phyloP scores from a whole-genome alignment of 2,888 invertebrate species.

The Oxystoma pomonae region DNA sequence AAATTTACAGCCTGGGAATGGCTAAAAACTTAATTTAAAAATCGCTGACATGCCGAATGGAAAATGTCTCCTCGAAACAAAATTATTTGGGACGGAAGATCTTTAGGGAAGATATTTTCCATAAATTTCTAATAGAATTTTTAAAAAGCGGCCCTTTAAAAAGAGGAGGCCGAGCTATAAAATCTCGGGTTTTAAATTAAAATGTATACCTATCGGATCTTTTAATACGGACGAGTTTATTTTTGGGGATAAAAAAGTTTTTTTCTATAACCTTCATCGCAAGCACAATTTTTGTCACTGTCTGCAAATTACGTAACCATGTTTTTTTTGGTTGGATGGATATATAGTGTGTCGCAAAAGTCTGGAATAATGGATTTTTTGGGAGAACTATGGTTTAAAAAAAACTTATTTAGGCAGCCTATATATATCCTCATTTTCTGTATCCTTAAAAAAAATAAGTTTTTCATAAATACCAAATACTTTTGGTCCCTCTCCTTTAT shows the following conservation, averaged over 20 bases:
- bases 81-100: neutral
- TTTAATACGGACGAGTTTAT: neutral
- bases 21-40: neutral
- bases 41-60: neutral
- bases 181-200: neutral
- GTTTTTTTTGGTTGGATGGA: no score
- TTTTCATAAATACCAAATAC: no score
- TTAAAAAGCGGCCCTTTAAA: neutral
- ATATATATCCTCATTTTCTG: no score
- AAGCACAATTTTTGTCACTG: no score
- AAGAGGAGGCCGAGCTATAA: neutral
- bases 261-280: neutral
- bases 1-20: no score
- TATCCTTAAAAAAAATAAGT: no score
- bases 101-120: neutral
- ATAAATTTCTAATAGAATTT: neutral
- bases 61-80: neutral
- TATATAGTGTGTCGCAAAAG: no score
- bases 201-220: neutral
- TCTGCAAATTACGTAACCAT: no score
- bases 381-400: no score
- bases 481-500: no score
- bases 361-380: no score
- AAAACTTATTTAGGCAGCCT: no score
- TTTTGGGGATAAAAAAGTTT: neutral